A percentile compares a stretch with the other conserved stretches of the same genome.
Conservation (phyloP, 2,113 vertebrate species). For the Turnix velox region DNA sequence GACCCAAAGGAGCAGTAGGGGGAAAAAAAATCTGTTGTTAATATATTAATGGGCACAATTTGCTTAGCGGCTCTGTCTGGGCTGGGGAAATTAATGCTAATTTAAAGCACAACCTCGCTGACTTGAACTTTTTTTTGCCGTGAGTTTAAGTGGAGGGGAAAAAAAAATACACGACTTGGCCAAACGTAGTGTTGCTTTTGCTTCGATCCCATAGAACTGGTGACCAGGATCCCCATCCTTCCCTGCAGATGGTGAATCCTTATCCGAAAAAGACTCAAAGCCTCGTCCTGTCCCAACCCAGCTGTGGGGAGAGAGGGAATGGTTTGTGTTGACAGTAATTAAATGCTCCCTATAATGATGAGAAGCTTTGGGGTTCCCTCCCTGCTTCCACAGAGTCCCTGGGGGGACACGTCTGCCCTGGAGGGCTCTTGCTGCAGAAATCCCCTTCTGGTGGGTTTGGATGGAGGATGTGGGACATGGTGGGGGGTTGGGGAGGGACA, state of each 20-base stretch:
- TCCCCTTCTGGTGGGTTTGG: background rate
- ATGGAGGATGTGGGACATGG: too few relatives aligned
- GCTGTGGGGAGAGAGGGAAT: background rate
- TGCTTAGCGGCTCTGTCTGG: conserved; percentile 22
- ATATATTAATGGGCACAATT: conserved; percentile 40
- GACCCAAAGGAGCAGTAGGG: conserved; percentile 27
- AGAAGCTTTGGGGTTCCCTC: background rate
- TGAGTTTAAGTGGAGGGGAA: background rate
- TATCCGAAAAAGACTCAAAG: background rate
- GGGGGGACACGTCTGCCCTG: background rate
- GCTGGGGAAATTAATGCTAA: conserved; percentile 49
- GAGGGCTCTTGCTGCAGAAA: background rate
- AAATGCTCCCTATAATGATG: background rate
- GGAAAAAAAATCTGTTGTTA: conserved; percentile 45
- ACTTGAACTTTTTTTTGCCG: background rate
- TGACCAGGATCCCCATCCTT: background rate
- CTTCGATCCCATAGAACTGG: background rate
- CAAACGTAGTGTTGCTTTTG: background rate
- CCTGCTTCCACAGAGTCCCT: background rate
- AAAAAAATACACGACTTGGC: fast-evolving
- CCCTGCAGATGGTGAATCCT: background rate
- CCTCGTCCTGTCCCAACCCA: background rate
- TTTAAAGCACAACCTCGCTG: conserved; percentile 12
- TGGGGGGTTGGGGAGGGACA: too few relatives aligned
- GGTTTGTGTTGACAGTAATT: background rate